Evolutionary conservation across 1,140 invertebrate species (phyloP), one percentile per base, ranked within the genome.

Genomic region (Harpegnathos saltator): DNA sequence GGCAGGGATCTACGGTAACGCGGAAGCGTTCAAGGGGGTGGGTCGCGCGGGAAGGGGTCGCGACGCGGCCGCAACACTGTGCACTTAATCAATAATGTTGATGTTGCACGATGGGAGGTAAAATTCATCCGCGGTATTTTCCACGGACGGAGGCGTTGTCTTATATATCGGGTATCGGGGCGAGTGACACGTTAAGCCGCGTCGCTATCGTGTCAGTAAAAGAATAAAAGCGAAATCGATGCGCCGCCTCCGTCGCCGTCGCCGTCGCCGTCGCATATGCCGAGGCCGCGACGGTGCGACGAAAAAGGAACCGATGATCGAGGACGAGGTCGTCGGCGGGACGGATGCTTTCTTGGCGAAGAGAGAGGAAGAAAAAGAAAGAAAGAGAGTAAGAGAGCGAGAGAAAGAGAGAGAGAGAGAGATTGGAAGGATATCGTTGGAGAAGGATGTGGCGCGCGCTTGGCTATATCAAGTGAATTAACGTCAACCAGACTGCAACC

Each of bases 21-120:
- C 11, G 5, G 58, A 15, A n/a, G n/a, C n/a, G n/a, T n/a, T n/a
- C n/a, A n/a, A n/a, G 12, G 3, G 11, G 15, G 3, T 14, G 24
- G 14, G 44, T 5, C 1, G 29, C 29, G n/a, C 5, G 29, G 29
- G 29, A 33, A 33, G 29, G 29, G 29, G 29, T 33, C 61, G 58
- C 17, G 38, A 15, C 33, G 19, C 22, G 17, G 63, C 22, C 52
- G 63, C 12, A 50, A 78, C 22, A 48, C n/a, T 84, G 81, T 86
- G 81, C 74, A 80, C 86, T 84, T 69, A 80, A 87, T 84, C 85
- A 86, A 87, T 87, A 87, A 86, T 59, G 65, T 80, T 87, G 86
- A 87, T 87, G 85, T 74, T 73, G 73, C 82, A 74, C 75, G 33
- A 9, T 44, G 7, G 59, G 54, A 62, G 68, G 72, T 69, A 84